Evolutionary conservation across 2,113 vertebrate genomes (phyloP), one percentile per base, ranked within the genome.

Genomic region (Sula dactylatra): DNA sequence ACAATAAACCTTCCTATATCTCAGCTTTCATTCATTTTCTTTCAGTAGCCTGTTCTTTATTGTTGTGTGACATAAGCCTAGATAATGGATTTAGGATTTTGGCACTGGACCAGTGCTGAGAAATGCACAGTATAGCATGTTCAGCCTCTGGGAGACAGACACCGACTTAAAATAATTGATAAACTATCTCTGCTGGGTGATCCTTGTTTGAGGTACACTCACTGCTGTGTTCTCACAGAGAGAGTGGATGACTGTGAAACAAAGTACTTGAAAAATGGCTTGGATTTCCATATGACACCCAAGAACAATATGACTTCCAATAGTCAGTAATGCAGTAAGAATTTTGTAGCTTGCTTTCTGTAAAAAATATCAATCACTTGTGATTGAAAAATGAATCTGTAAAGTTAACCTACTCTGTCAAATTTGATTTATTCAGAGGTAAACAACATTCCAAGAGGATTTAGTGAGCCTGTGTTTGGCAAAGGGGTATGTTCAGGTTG

Each of bases 381-480:
- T 97, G 97, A 98, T 87, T 98, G 98, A 98, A 98, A 98, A 98
- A 98, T 97, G 98, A 98, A 98, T 98, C 98, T 98, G 97, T 96
- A 96, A 98, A 98, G 98, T 98, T 98, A 98, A 98, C 98, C 98
- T 98, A 98, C 79, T 94, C 97, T 98, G 98, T 98, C 98, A 98
- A 96, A 95, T 98, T 98, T 98, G 97, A 98, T 98, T 98, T 98
- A 98, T 98, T 97, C 98, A 66, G 98, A 98, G 97, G 98, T 98
- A 98, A 98, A 98, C 98, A 98, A 97, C 98, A 97, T 98, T 98
- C 98, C 98, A 97, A 98, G 97, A 98, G 98, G 98, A 98, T 98
- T 98, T 98, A 98, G 97, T 97, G 97, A 97, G 97, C 92, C 91
- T 96, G 96, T 98, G 97, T 98, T 98, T 98, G 97, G 98, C 96